phyloP scores from a whole-genome alignment of 2,113 vertebrate species.

The Haplotaxodon microlepis region DNA sequence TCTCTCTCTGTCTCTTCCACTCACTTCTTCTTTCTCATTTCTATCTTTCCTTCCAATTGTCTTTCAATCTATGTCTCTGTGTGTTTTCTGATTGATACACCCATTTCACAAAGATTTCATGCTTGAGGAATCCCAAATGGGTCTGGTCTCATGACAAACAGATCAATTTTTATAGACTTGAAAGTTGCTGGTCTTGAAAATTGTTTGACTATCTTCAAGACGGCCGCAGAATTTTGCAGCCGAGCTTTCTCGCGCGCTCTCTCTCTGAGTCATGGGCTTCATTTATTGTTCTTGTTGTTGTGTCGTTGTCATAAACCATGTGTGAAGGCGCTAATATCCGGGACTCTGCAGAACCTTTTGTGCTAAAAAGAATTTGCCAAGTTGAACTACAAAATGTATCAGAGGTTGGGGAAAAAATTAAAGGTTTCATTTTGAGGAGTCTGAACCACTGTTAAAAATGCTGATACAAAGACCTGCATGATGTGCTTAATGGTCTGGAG shows the following conservation, averaged over 20 bases:
- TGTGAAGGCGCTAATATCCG: slow-evolving; percentile 10
- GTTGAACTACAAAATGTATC: background rate
- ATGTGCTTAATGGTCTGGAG: slow-evolving; percentile 6
- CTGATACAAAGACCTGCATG: slow-evolving; percentile 11
- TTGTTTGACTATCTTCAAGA: slow-evolving; percentile 71
- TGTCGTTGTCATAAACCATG: slow-evolving; percentile 11
- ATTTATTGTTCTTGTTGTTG: background rate
- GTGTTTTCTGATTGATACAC: slow-evolving; percentile 73
- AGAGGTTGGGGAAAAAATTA: background rate
- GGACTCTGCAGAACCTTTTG: background rate
- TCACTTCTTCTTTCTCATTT: background rate
- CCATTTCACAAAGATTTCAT: slow-evolving; percentile 75
- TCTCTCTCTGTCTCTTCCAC: background rate
- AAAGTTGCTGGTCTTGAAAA: slow-evolving; percentile 79
- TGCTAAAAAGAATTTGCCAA: background rate
- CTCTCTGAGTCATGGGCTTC: background rate
- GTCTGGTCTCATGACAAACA: slow-evolving; percentile 74
- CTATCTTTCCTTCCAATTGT: slow-evolving; percentile 27
- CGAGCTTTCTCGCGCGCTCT: background rate
- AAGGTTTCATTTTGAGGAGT: background rate
- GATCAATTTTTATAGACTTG: slow-evolving; percentile 78
- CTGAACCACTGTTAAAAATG: background rate
- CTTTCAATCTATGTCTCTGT: slow-evolving; percentile 62
- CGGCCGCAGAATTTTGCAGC: slow-evolving; percentile 10
- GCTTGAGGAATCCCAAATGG: slow-evolving; percentile 69